These are phyloP conservation scores for Lampris megalopsis DNA, from an alignment of 2,113 vertebrate species.

Conservation along the genomic window DNA sequence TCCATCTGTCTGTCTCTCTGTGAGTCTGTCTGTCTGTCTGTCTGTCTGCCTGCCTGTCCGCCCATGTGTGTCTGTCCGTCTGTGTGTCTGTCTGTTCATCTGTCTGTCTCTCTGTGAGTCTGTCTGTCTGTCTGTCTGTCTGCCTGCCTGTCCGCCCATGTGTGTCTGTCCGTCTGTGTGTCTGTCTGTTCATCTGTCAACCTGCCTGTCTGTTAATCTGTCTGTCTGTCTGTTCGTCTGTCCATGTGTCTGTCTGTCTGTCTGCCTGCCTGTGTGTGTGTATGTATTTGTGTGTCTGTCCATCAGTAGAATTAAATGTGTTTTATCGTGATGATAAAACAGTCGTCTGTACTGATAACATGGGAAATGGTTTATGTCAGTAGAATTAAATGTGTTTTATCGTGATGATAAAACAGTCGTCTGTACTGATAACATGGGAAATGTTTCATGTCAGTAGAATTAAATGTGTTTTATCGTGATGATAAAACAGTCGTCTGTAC, in stretches of 20 bases:
- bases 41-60: too few species aligned
- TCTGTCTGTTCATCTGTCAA: neutral
- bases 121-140: conserved; percentile 1
- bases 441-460: too few species aligned
- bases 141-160: neutral
- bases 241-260: neutral
- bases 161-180: conserved; percentile 9
- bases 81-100: neutral
- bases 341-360: too few species aligned
- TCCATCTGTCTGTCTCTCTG: neutral
- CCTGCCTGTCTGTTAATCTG: neutral
- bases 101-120: neutral
- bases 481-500: too few species aligned
- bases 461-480: too few species aligned
- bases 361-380: too few species aligned
- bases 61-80: neutral
- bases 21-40: neutral
- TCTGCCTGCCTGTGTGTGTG: neutral
- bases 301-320: too few species aligned
- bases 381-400: too few species aligned
- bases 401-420: too few species aligned
- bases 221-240: neutral
- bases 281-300: too few species aligned
- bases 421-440: too few species aligned
- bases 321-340: too few species aligned